Evolutionary conservation across 2,113 vertebrate genomes (phyloP), one percentile per base, ranked within the genome.

Genomic region (Phrynocephalus versicolor): DNA sequence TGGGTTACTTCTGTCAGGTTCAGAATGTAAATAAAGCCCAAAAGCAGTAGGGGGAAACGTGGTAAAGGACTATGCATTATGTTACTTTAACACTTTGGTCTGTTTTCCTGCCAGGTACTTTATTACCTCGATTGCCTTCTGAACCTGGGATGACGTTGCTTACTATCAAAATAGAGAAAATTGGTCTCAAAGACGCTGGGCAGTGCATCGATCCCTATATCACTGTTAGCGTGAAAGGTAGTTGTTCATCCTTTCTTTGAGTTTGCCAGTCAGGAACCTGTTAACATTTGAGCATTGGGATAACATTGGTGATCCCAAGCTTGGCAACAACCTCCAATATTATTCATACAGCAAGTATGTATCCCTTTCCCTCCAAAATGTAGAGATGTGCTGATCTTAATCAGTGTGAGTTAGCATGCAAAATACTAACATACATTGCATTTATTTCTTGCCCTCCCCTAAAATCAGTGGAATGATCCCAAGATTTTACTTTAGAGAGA

Each of bases 201-300:
- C 98, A 99, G 88, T 99, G 99, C 94, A 99, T 99, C 64, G 98
- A 99, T 83, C 98, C 99, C 45, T 99, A 99, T 89, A 97, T 99
- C 88, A 99, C 97, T 81, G 96, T 99, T 86, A 99, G 98, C 79
- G 97, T 99, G 6, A 99, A 99, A 97, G 99, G 98, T 99, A 95
- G 95, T 58, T 85, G 74, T 74, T 90, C 84, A 83, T 60, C 0
- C 81, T 76, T 82, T 14, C 81, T 3, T 55, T 7, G 27, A 10
- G 35, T 39, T 25, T 79, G 83, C 14, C 0, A 45, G 58, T 27
- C 72, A 75, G 33, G 33, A 71, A 79, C 35, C 15, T 70, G 79
- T 75, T 78, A 5, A 19, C 85, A 45, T 8, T 51, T 62, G 55
- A 35, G 5, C 35, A 19, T n/a, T n/a, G n/a, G n/a, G n/a, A n/a